Percentiles rank a stretch among this genome's conserved stretches.
Evolutionary conservation across 1,140 invertebrate genomes (phyloP).

Genomic region (Amyelois transitella): DNA sequence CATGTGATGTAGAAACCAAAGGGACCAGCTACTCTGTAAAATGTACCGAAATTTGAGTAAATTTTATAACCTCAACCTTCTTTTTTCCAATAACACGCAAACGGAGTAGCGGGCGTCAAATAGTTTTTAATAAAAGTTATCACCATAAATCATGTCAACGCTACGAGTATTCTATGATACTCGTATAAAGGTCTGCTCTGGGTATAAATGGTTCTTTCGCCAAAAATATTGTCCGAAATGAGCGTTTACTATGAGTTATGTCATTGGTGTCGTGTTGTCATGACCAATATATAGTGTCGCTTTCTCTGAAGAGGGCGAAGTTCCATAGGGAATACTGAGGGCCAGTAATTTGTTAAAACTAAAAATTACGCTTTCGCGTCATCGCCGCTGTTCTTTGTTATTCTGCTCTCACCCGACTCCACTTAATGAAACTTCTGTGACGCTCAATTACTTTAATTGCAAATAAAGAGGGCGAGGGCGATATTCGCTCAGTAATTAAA

Average conservation of each 20-base stretch:
- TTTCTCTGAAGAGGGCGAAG: background rate
- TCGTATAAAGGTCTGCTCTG: too few species aligned
- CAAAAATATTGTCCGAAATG: background rate
- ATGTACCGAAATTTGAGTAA: too few species aligned
- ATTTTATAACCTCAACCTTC: too few species aligned
- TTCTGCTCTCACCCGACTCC: conserved; percentile 19
- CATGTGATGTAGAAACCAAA: too few species aligned
- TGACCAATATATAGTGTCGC: conserved; percentile 1
- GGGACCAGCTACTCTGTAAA: too few species aligned
- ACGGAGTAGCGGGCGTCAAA: too few species aligned
- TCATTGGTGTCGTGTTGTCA: background rate
- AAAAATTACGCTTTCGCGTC: conserved; percentile 22
- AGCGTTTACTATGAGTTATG: background rate
- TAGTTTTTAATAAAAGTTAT: too few species aligned
- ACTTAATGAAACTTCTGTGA: conserved; percentile 31
- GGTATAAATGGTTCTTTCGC: background rate
- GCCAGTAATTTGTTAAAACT: conserved; percentile 26
- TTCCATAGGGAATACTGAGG: conserved; percentile 22
- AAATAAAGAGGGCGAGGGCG: conserved; percentile 15
- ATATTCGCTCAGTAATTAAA: conserved; percentile 4
- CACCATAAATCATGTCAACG: too few species aligned
- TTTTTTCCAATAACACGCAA: too few species aligned
- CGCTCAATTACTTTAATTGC: conserved; percentile 31
- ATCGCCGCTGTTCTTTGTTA: conserved; percentile 27
- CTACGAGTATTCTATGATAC: too few species aligned